phyloP scores from a whole-genome alignment of 2,888 invertebrate genomes.

The Zhuqinia jingwanae region DNA sequence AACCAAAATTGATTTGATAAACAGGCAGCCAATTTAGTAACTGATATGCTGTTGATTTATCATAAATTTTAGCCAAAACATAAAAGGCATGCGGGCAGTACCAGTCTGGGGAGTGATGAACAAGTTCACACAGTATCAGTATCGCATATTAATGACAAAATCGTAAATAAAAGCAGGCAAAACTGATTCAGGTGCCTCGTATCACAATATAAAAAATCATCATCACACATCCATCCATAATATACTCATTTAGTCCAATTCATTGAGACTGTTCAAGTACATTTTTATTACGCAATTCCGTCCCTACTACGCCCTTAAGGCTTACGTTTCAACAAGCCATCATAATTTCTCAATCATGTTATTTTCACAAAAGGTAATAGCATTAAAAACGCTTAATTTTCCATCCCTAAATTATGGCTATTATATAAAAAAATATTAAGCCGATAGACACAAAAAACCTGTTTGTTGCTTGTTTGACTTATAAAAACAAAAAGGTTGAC shows the following conservation, averaged over 20 bases:
- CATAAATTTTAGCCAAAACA: slow-evolving; percentile 28
- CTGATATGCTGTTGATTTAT: slow-evolving; percentile 8
- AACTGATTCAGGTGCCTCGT: slow-evolving; percentile 39
- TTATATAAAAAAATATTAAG: slow-evolving; percentile 32
- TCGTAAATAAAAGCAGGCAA: slow-evolving; percentile 29
- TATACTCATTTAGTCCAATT: neutral
- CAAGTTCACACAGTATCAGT: slow-evolving; percentile 22
- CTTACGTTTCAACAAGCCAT: slow-evolving; percentile 45
- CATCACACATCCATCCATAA: slow-evolving; percentile 19
- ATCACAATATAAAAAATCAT: neutral
- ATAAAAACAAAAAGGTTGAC: neutral
- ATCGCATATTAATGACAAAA: neutral
- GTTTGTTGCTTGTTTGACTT: slow-evolving; percentile 16
- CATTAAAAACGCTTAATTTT: slow-evolving; percentile 25
- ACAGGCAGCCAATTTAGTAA: neutral
- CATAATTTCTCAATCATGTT: slow-evolving; percentile 67
- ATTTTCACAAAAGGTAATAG: slow-evolving; percentile 42
- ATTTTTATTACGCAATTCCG: slow-evolving; percentile 17
- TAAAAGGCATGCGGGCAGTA: slow-evolving; percentile 17
- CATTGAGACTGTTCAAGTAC: neutral
- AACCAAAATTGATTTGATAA: slow-evolving; percentile 33
- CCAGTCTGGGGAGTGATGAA: neutral
- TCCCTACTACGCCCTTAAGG: slow-evolving; percentile 50
- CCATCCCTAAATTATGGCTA: slow-evolving; percentile 30
- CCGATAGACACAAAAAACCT: slow-evolving; percentile 30